These are phyloP conservation scores for Muntiacus muntjak DNA, from an alignment of 2,113 vertebrate genomes.

Conservation along the genomic window DNA sequence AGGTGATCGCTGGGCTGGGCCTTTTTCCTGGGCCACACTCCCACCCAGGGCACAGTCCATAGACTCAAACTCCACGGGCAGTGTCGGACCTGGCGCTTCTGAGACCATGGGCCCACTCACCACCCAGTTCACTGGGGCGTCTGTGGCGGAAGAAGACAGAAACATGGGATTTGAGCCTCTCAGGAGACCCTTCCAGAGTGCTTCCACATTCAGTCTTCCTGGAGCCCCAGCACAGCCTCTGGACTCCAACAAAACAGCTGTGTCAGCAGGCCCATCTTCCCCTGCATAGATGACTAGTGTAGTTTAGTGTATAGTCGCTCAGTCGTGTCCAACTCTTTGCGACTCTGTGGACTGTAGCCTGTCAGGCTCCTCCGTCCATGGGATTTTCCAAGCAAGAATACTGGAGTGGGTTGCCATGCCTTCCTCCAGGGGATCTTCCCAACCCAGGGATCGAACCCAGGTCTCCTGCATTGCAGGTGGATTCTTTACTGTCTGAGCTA, in stretches of 20 bases:
- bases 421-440: background rate
- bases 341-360: background rate
- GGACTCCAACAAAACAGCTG: background rate
- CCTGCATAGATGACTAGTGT: background rate
- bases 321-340: background rate
- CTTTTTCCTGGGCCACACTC: background rate
- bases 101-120: background rate
- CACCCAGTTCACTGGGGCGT: background rate
- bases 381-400: background rate
- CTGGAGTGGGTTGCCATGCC: background rate
- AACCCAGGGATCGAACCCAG: background rate
- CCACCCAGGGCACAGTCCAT: background rate
- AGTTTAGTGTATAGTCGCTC: background rate
- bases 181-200: background rate
- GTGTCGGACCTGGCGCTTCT: background rate
- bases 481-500: background rate
- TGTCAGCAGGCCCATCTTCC: fast-evolving
- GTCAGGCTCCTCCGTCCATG: background rate
- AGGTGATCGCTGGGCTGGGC: background rate
- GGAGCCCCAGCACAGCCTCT: background rate
- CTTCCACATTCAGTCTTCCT: background rate
- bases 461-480: background rate
- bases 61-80: background rate
- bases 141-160: background rate
- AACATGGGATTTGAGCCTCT: background rate